Percentiles rank a stretch among this genome's conserved stretches.
These are phyloP conservation scores for Menura novaehollandiae DNA, from an alignment of 2,113 vertebrate genomes.

Conservation along the genomic window DNA sequence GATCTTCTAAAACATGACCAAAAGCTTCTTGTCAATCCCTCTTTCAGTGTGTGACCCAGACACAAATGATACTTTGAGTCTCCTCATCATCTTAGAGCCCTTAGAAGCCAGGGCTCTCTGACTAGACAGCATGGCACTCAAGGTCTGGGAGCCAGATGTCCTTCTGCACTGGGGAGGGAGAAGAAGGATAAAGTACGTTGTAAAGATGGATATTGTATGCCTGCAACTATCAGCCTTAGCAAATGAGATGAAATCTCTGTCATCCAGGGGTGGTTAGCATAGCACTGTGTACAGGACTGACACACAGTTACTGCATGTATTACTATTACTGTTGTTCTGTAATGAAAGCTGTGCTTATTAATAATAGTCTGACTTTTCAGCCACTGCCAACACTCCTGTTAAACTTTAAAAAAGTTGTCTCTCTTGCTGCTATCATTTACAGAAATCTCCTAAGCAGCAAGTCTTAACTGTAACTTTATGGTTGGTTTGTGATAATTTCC, in stretches of 20 bases:
- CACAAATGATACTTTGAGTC: not conserved
- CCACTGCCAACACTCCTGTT: not conserved
- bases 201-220: not conserved
- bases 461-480: not conserved
- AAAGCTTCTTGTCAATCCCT: not conserved
- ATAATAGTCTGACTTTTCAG: not conserved
- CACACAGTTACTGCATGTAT: not conserved
- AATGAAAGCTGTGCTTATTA: not conserved
- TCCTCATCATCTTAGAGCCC: not conserved
- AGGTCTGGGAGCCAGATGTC: not conserved
- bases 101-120: not conserved
- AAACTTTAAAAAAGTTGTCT: not conserved
- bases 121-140: accelerated
- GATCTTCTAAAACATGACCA: not conserved
- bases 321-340: not conserved
- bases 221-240: not conserved
- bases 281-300: not conserved
- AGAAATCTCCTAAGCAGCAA: not conserved
- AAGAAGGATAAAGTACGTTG: not conserved
- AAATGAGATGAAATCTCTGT: not conserved
- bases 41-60: not conserved
- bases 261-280: not conserved
- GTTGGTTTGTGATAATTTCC: not conserved
- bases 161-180: not conserved
- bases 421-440: not conserved